Evolutionary conservation across 2,113 vertebrate species (phyloP).

Genomic region (Strigops habroptila): DNA sequence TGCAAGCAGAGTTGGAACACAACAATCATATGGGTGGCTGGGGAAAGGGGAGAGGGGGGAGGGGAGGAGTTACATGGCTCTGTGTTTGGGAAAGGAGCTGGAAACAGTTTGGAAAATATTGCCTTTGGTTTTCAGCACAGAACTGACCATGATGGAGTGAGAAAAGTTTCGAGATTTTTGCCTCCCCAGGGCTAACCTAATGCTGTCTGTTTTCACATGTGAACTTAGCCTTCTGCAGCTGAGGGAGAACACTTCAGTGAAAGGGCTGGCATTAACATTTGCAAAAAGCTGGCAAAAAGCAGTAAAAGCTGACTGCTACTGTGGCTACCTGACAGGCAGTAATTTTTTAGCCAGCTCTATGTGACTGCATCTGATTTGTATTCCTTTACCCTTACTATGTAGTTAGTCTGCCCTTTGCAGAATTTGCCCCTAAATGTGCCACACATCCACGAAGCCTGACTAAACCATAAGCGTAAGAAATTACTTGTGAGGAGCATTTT

Average conservation of each 20-base stretch:
- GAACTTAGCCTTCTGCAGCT: not conserved
- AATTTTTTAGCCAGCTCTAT: not conserved
- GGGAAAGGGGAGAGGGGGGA: not conserved
- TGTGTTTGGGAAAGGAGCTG: not conserved
- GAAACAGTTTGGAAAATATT: not conserved
- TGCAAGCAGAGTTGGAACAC: not conserved
- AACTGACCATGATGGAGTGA: not conserved
- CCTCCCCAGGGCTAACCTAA: not conserved
- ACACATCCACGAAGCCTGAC: not conserved
- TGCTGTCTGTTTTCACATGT: rapidly evolving
- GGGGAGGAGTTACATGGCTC: not conserved
- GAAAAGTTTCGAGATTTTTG: not conserved
- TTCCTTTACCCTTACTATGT: not conserved
- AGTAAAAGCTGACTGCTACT: not conserved
- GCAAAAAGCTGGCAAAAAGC: not conserved
- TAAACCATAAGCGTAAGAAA: not conserved
- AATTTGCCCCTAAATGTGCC: not conserved
- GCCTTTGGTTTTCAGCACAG: not conserved
- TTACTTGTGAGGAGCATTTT: not conserved
- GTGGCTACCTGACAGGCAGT: not conserved
- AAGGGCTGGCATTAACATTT: not conserved
- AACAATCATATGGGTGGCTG: not conserved
- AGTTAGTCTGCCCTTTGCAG: not conserved
- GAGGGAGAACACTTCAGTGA: not conserved
- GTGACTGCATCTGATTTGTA: not conserved